phyloP scores from a whole-genome alignment of 2,113 vertebrate genomes.

The Cricetomys ansorgei region DNA sequence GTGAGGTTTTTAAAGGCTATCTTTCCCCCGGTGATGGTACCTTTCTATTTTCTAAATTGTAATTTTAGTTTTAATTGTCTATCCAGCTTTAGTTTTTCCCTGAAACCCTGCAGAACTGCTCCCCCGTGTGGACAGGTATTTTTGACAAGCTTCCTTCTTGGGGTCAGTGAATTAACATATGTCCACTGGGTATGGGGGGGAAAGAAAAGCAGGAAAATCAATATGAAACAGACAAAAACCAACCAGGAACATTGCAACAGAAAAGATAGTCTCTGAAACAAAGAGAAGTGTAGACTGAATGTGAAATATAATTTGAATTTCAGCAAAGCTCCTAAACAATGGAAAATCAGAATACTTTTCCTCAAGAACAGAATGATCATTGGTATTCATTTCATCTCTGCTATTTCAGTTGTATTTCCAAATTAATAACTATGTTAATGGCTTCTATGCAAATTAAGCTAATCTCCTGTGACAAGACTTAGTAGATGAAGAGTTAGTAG shows the following conservation, averaged over 20 bases:
- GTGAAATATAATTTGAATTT: conserved; percentile 43
- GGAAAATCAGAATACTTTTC: neutral
- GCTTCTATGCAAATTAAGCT: conserved; percentile 17
- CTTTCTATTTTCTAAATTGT: neutral
- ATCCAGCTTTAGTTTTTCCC: neutral
- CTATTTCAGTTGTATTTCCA: neutral
- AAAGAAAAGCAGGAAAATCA: neutral
- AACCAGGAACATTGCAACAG: neutral
- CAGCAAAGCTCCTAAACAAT: neutral
- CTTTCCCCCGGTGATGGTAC: neutral
- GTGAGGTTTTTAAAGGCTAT: neutral
- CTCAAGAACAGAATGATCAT: neutral
- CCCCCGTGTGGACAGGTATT: neutral
- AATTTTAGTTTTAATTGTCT: neutral
- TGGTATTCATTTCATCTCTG: neutral
- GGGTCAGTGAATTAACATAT: neutral
- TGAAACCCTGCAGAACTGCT: neutral
- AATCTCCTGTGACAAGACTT: conserved; percentile 5
- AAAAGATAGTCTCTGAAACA: neutral
- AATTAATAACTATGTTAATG: neutral
- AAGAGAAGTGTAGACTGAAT: neutral
- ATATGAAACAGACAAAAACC: neutral
- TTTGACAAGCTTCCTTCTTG: neutral
- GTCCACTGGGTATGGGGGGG: neutral
- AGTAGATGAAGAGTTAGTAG: conserved; percentile 32